Conservation (phyloP, 2,113 vertebrate genomes). For the Brachypteracias leptosomus region DNA sequence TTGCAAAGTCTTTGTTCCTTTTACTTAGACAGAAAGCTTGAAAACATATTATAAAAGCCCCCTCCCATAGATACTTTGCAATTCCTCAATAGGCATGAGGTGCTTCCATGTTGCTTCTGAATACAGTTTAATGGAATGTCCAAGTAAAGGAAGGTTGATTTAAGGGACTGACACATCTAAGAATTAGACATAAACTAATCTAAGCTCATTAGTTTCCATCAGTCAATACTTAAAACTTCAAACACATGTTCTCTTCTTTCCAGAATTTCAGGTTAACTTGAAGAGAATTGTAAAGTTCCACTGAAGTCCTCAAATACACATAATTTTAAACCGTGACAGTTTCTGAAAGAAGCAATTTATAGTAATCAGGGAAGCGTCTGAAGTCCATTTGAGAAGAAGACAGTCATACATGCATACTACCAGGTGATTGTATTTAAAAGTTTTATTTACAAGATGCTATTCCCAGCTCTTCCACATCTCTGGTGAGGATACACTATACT, state of each 20-base stretch:
- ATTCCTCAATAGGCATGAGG: neutral
- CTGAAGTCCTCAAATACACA: neutral
- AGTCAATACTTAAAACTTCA: neutral
- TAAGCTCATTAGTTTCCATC: neutral
- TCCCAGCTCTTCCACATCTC: neutral
- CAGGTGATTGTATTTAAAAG: neutral
- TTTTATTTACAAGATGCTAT: neutral
- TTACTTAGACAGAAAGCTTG: neutral
- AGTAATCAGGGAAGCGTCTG: neutral
- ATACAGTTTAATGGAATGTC: neutral
- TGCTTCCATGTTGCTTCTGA: neutral
- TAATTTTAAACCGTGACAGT: neutral
- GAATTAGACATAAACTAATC: neutral
- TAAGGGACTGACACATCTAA: neutral
- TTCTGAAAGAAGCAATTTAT: neutral
- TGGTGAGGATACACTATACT: neutral
- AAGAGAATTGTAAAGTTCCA: neutral
- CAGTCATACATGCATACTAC: neutral
- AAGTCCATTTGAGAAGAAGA: neutral
- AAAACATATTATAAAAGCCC: neutral
- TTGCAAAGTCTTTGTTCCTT: neutral
- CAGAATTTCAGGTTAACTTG: neutral
- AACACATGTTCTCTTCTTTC: neutral
- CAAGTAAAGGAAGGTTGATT: neutral
- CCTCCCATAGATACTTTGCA: rapidly evolving